These are phyloP conservation scores for Mechanitis messenoides DNA, from an alignment of 2,888 invertebrate genomes.

Conservation along the genomic window DNA sequence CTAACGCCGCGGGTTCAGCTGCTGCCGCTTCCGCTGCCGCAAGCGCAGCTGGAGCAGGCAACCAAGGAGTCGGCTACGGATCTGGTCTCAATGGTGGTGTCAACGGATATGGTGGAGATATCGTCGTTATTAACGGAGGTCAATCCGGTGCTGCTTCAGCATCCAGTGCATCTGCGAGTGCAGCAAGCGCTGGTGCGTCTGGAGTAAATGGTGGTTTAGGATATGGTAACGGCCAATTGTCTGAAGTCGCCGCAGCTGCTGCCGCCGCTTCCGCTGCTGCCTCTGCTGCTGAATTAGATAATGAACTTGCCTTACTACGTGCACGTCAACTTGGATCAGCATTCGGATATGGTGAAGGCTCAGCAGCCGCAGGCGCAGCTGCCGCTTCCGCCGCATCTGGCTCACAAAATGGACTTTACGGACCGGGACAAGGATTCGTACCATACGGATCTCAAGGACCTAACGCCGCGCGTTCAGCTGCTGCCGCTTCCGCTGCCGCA, in stretches of 20 bases:
- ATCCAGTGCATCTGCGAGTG: constrained; percentile 6
- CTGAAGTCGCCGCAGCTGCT: constrained; percentile 1
- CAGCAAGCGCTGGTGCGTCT: constrained; percentile 11
- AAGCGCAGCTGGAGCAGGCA: constrained; percentile 4
- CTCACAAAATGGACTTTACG: constrained; percentile 1
- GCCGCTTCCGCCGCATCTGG: constrained; percentile 4
- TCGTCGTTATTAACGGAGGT: constrained; percentile 4
- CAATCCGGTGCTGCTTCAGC: constrained; percentile 9
- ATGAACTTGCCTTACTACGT: background rate
- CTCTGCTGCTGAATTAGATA: background rate
- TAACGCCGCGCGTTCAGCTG: background rate
- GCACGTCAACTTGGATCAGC: background rate
- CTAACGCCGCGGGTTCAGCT: background rate
- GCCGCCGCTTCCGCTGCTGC: constrained; percentile 7
- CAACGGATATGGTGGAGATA: background rate
- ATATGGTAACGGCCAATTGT: background rate
- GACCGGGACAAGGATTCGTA: background rate
- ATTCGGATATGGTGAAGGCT: background rate
- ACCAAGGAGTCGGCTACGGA: constrained; percentile 8
- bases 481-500: constrained; percentile 6
- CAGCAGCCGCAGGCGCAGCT: constrained; percentile 11
- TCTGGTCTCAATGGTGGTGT: background rate
- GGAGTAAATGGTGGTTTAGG: background rate
- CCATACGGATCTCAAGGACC: constrained; percentile 15
- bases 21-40: constrained; percentile 8